Evolutionary conservation across 2,113 vertebrate genomes (phyloP).

Genomic region (Hippopotamus amphibius): DNA sequence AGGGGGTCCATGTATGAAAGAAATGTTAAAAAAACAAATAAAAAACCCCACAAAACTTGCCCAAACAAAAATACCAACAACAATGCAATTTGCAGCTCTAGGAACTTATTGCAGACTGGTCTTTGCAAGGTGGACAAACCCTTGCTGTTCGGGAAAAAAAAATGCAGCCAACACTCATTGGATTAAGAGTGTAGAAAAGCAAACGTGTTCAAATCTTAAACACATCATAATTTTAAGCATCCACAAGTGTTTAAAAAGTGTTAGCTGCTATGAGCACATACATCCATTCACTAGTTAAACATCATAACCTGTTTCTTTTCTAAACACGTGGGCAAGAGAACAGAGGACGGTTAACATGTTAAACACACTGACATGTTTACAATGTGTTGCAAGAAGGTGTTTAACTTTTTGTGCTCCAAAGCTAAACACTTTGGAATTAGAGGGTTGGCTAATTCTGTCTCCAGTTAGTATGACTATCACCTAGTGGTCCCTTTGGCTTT

Average conservation of each 20-base stretch:
- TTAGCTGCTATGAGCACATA: constrained; percentile 87
- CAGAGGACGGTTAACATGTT: constrained; percentile 89
- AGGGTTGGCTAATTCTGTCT: constrained; percentile 87
- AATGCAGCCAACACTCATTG: constrained; percentile 83
- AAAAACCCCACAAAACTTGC: not conserved
- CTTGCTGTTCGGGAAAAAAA: constrained; percentile 68
- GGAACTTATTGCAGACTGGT: not conserved
- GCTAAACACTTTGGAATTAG: constrained; percentile 90
- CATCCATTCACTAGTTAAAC: constrained; percentile 89
- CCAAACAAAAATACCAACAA: not conserved
- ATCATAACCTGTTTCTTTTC: constrained; percentile 91
- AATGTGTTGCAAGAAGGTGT: constrained; percentile 90
- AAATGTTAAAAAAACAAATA: not conserved
- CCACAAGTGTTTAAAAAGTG: constrained; percentile 89
- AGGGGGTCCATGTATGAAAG: not conserved
- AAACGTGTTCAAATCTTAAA: constrained; percentile 89
- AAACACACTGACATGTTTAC: constrained; percentile 93
- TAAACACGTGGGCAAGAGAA: constrained; percentile 86
- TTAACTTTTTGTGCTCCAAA: constrained; percentile 90
- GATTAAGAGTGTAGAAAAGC: constrained; percentile 90
- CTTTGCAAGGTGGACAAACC: constrained; percentile 74
- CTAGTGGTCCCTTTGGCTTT: constrained; percentile 80
- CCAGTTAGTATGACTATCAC: constrained; percentile 79
- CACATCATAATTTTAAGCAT: constrained; percentile 91
- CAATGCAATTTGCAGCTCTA: not conserved